Conservation (phyloP, 1,140 invertebrate species). For the Coenobita brevimanus region DNA sequence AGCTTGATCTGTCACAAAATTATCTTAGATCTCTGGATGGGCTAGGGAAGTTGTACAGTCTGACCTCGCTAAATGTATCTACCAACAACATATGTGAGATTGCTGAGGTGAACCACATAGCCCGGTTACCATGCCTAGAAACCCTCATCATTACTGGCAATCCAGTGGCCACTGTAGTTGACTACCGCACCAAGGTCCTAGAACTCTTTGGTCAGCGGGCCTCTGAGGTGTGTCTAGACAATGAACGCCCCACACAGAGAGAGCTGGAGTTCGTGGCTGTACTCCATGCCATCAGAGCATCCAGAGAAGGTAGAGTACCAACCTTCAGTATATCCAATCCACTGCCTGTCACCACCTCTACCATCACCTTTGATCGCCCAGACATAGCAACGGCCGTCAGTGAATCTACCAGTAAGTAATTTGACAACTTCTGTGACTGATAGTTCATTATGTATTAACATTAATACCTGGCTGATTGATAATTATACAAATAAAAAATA, state of each 20-base stretch:
- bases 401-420: slow-evolving; percentile 37
- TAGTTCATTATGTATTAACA: too few species aligned
- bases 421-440: too few species aligned
- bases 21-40: slow-evolving; percentile 83
- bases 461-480: too few species aligned
- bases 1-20: slow-evolving; percentile 91
- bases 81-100: slow-evolving; percentile 88
- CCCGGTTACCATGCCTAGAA: slow-evolving; percentile 88
- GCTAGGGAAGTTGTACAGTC: slow-evolving; percentile 87
- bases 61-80: slow-evolving; percentile 89
- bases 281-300: slow-evolving; percentile 86
- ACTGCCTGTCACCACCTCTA: slow-evolving; percentile 36
- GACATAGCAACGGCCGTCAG: slow-evolving; percentile 50
- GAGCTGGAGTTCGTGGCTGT: slow-evolving; percentile 94
- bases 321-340: slow-evolving; percentile 67
- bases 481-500: too few species aligned
- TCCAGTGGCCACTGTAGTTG: slow-evolving; percentile 87
- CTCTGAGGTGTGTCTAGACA: slow-evolving; percentile 86
- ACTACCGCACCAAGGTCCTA: slow-evolving; percentile 93
- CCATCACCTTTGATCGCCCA: slow-evolving; percentile 31
- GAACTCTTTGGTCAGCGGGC: slow-evolving; percentile 86
- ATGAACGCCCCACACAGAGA: slow-evolving; percentile 87
- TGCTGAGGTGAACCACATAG: slow-evolving; percentile 86
- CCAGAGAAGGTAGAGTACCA: slow-evolving; percentile 78
- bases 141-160: slow-evolving; percentile 90